Evolutionary conservation across 1,140 invertebrate species (phyloP), one percentile per base, ranked within the genome.

Genomic region (Drosophila willistoni): DNA sequence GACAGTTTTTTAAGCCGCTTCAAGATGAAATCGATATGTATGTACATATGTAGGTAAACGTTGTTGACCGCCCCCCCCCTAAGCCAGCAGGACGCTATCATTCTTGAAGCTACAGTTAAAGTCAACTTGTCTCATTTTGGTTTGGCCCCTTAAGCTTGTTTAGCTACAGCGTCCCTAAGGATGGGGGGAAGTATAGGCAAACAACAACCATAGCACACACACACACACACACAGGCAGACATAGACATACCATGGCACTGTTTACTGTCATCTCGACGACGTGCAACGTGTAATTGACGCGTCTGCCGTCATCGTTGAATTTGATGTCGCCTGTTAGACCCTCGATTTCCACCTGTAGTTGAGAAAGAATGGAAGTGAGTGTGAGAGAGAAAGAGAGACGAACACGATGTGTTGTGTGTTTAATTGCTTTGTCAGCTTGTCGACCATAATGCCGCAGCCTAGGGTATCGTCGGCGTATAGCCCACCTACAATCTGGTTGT

Each of bases 231-330:
- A 51, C 19, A 73, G 44, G 59, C 22, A 29, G 7, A 36, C 13
- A 17, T 17, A 7, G 10, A 80, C 77, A 67, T 85, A 85, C 82
- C 82, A 86, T 86, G 64, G 82, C 82, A 59, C 82, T 86, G 76
- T 86, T 86, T 77, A 86, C 95, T 63, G 96, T 98, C 95, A 99
- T 96, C 92, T 99, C 97, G 70, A 99, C 96, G 25, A 99, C 95
- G 89, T 98, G 97, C 34, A 99, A 94, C 1, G 97, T 96, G 90
- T 98, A 98, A 93, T 98, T 98, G 76, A 96, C 94, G 70, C 98
- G 93, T 79, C 96, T 94, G 47, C 98, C 98, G 79, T 96, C 95
- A 76, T 97, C 96, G 89, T 96, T 96, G 92, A 99, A 98, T 68
- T 95, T 95, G 81, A 99, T 96, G 89, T 95, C 95, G 22, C 98